Percentiles rank a stretch among this genome's conserved stretches.
These are phyloP conservation scores for Danionella cerebrum DNA, from an alignment of 2,113 vertebrate species.

Conservation along the genomic window DNA sequence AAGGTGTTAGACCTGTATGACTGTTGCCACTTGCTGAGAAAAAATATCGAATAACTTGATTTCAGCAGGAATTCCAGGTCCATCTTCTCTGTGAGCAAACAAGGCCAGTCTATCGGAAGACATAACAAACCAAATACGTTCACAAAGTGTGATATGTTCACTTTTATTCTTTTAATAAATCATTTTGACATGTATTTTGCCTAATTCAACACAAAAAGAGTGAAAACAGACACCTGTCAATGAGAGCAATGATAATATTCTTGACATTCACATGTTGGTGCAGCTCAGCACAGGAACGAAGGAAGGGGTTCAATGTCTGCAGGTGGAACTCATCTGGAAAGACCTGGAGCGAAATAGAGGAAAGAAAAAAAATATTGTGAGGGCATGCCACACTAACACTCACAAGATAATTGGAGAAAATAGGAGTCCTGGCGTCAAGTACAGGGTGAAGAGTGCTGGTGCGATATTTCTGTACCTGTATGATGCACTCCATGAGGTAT, in stretches of 20 bases:
- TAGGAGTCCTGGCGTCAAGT: no score
- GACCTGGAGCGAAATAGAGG: conserved; percentile 63
- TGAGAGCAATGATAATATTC: conserved; percentile 98
- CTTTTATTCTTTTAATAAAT: no score
- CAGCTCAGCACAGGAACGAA: conserved; percentile 92
- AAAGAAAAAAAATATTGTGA: not conserved
- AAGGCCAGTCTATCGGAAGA: conserved; percentile 73
- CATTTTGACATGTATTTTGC: no score
- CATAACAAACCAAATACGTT: not conserved
- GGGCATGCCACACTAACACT: not conserved
- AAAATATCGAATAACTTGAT: conserved; percentile 99
- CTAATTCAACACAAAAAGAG: no score
- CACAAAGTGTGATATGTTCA: no score
- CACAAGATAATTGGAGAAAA: not conserved
- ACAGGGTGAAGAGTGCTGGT: no score
- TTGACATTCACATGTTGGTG: conserved; percentile 98
- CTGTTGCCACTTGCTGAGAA: conserved; percentile 96
- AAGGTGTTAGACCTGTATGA: conserved; percentile 77
- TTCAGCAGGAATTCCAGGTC: conserved; percentile 92
- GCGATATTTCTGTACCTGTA: conserved; percentile 74
- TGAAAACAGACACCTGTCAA: conserved; percentile 80
- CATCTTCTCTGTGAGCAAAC: conserved; percentile 97
- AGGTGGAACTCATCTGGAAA: conserved; percentile 98
- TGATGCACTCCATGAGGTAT: conserved; percentile 99
- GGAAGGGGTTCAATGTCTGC: conserved; percentile 94